phyloP scores from a whole-genome alignment of 2,797 vertebrate genomes.

The Distichodus sexfasciatus region DNA sequence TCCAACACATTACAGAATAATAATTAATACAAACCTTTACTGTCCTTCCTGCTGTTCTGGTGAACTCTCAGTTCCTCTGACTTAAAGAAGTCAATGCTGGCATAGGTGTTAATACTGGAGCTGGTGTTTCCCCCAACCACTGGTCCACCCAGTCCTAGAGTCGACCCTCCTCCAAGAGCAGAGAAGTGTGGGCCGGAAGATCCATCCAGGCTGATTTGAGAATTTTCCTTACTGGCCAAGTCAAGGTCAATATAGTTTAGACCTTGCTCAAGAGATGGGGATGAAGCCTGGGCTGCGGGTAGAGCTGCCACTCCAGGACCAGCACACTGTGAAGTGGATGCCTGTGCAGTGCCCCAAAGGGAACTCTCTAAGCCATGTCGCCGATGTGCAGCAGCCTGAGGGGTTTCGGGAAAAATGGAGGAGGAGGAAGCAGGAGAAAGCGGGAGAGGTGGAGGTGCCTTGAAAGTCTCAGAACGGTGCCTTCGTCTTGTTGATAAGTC shows the following conservation, averaged over 20 bases:
- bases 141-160: slow-evolving; percentile 46
- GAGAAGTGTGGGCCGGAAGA: slow-evolving; percentile 60
- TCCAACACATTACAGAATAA: background rate
- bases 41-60: slow-evolving; percentile 71
- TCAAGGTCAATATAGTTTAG: slow-evolving; percentile 87
- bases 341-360: slow-evolving; percentile 66
- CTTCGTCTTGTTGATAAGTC: slow-evolving; percentile 64
- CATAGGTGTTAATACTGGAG: slow-evolving; percentile 72
- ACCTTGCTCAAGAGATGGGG: slow-evolving; percentile 65
- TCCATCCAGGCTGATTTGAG: slow-evolving; percentile 65
- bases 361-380: slow-evolving; percentile 69
- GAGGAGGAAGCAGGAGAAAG: slow-evolving; percentile 64
- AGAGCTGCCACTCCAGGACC: slow-evolving; percentile 57
- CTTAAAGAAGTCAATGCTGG: slow-evolving; percentile 84
- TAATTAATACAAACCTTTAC: slow-evolving; percentile 62
- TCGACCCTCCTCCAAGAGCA: slow-evolving; percentile 45
- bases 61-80: slow-evolving; percentile 73
- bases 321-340: slow-evolving; percentile 44
- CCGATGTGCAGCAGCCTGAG: slow-evolving; percentile 57
- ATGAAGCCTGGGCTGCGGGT: slow-evolving; percentile 60
- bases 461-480: slow-evolving; percentile 70
- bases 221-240: slow-evolving; percentile 66
- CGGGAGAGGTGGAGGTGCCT: slow-evolving; percentile 55
- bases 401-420: slow-evolving; percentile 66
- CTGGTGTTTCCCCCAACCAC: slow-evolving; percentile 57